These are phyloP conservation scores for Xestia ashworthii DNA, from an alignment of 2,888 invertebrate species.

Conservation along the genomic window DNA sequence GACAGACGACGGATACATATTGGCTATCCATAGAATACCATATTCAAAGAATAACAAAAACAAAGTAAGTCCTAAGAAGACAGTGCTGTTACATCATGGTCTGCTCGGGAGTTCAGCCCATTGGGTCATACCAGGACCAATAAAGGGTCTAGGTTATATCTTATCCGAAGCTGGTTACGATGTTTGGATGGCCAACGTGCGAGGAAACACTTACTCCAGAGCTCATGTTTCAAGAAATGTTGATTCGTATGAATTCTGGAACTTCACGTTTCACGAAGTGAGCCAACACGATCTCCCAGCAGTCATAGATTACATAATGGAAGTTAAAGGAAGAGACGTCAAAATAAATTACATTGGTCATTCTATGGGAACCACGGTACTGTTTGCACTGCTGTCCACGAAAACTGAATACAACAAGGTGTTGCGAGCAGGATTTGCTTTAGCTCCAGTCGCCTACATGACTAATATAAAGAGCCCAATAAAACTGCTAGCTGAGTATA, in stretches of 20 bases:
- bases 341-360: conserved; percentile 95
- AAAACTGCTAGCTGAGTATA: conserved; percentile 74
- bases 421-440: conserved; percentile 92
- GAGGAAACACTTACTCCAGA: conserved; percentile 95
- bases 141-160: conserved; percentile 92
- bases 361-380: conserved; percentile 96
- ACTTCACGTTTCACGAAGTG: conserved; percentile 96
- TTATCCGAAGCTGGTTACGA: conserved; percentile 93
- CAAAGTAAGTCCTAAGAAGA: conserved; percentile 74
- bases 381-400: conserved; percentile 93
- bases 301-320: conserved; percentile 93
- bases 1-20: conserved; percentile 95
- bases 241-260: conserved; percentile 92
- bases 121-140: conserved; percentile 89
- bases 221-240: conserved; percentile 77
- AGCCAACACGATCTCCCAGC: conserved; percentile 96
- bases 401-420: conserved; percentile 92
- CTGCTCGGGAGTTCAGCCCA: not conserved
- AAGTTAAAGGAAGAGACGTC: conserved; percentile 80
- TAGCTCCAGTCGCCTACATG: conserved; percentile 94
- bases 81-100: not conserved
- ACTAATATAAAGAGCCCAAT: conserved; percentile 70
- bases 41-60: conserved; percentile 82
- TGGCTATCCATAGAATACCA: conserved; percentile 96
- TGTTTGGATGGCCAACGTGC: conserved; percentile 96